A percentile compares a stretch with the other conserved stretches of the same genome.
These are phyloP conservation scores for Caenorhabditis latens DNA, from an alignment of 1,140 invertebrate genomes.

Conservation along the genomic window DNA sequence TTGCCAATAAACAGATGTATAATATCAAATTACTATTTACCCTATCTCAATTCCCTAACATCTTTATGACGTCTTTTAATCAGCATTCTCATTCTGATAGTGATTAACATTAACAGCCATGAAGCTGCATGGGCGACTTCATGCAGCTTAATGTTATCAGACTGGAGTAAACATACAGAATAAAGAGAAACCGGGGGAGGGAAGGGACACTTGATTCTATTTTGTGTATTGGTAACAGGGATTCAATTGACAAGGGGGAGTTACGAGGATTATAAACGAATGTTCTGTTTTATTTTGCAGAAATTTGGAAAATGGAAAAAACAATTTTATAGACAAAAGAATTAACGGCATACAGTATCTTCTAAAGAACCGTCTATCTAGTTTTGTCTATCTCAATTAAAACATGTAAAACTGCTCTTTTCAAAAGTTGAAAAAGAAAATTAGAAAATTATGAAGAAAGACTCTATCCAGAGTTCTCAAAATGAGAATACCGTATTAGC, in stretches of 20 bases:
- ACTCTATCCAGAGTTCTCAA: background rate
- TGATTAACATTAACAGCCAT: constrained; percentile 37
- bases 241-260: background rate
- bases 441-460: too few species aligned
- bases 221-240: background rate
- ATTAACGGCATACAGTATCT: too few species aligned
- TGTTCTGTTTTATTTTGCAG: too few species aligned
- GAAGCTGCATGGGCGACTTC: background rate
- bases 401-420: too few species aligned
- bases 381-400: too few species aligned
- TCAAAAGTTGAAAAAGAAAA: too few species aligned
- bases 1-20: background rate
- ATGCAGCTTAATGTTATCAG: constrained; percentile 4
- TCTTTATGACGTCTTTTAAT: background rate
- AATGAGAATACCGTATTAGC: background rate
- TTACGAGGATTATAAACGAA: background rate
- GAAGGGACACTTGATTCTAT: background rate
- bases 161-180: constrained; percentile 9
- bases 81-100: background rate
- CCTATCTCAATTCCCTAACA: background rate
- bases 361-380: too few species aligned
- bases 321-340: too few species aligned
- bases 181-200: background rate
- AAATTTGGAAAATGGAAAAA: too few species aligned
- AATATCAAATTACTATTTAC: constrained; percentile 5